A percentile compares a stretch with the other conserved stretches of the same genome.
Conservation (phyloP, 2,797 vertebrate species). For the Cryptoprocta ferox region DNA sequence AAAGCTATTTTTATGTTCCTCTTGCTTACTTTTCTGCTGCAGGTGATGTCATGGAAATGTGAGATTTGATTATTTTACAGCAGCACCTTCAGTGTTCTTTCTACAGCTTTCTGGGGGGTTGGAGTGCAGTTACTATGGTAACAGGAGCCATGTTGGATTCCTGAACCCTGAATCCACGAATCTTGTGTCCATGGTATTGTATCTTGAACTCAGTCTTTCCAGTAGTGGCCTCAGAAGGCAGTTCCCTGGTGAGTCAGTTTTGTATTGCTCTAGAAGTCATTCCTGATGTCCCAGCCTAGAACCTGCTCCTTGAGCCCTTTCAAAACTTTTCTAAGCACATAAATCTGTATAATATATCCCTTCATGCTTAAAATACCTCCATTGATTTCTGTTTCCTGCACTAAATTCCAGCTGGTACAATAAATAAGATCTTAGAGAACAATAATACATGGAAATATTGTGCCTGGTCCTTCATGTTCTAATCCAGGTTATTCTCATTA, state of each 20-base stretch:
- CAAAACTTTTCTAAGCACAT: neutral
- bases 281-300: neutral
- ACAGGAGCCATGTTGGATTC: neutral
- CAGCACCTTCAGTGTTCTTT: neutral
- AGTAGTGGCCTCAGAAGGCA: neutral
- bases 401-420: neutral
- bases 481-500: neutral
- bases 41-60: neutral
- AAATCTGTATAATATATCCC: neutral
- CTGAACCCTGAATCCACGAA: neutral
- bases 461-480: neutral
- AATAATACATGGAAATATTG: neutral
- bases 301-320: neutral
- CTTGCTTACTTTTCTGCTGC: neutral
- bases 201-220: neutral
- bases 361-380: conserved; percentile 17
- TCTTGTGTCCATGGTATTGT: neutral
- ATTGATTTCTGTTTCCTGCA: conserved; percentile 4
- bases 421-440: conserved; percentile 35
- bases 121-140: neutral
- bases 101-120: neutral
- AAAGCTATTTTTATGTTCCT: neutral
- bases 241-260: neutral
- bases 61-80: neutral
- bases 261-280: neutral